Conservation (phyloP, 2,113 vertebrate genomes). For the Ranitomeya imitator region DNA sequence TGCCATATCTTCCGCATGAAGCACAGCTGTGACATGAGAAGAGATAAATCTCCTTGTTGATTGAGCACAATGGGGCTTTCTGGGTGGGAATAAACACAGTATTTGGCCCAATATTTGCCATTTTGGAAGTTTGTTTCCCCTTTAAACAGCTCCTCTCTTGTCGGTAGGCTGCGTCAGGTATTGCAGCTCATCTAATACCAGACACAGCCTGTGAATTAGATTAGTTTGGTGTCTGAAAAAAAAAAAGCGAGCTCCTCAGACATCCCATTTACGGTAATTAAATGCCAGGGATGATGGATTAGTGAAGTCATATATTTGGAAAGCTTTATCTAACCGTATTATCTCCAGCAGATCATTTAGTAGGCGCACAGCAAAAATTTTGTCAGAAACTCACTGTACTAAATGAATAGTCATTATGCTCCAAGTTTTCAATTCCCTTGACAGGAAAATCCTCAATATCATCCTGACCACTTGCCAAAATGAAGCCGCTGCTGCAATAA, state of each 20-base stretch:
- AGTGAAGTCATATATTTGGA: background rate
- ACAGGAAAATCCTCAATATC: conserved; percentile 8
- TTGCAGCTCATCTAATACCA: background rate
- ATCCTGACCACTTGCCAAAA: background rate
- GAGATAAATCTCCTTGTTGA: no score
- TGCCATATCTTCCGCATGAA: no score
- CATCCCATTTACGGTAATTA: background rate
- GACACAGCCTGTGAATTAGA: no score
- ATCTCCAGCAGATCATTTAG: background rate
- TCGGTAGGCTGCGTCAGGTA: no score
- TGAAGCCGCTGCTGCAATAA: background rate
- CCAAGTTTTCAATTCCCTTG: background rate
- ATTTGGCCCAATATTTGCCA: no score
- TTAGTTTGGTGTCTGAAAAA: background rate
- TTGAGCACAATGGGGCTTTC: no score
- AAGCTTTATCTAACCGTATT: background rate
- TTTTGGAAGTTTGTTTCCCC: no score
- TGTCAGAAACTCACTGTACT: background rate
- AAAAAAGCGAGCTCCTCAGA: no score
- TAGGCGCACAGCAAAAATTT: background rate
- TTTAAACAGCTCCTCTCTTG: no score
- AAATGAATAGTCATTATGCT: background rate
- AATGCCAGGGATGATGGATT: background rate
- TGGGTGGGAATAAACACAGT: no score
- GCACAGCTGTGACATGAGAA: no score